A percentile compares a stretch with the other conserved stretches of the same genome.
phyloP scores from a whole-genome alignment of 2,888 invertebrate genomes.

The Saturnia japonica region DNA sequence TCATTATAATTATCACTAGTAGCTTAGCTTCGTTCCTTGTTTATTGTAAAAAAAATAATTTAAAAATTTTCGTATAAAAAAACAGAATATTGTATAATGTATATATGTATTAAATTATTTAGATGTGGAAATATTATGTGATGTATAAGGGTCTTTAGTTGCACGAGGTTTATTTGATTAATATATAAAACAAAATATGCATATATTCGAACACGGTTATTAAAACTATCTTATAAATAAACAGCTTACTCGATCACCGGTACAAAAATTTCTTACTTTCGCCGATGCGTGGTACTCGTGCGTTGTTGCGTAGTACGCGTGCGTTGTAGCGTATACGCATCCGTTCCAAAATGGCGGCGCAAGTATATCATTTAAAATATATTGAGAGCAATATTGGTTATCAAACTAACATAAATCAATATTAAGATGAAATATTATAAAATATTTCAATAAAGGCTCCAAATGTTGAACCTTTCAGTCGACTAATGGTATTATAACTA shows the following conservation, averaged over 20 bases:
- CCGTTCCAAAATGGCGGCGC: not conserved
- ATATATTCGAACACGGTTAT: not conserved
- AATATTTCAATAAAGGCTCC: not conserved
- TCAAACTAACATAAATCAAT: not conserved
- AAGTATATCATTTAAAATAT: not conserved
- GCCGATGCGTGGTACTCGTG: not conserved
- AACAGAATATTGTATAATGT: not conserved
- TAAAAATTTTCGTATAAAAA: not conserved
- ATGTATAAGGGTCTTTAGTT: not conserved
- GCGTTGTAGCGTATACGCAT: not conserved
- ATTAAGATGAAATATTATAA: not conserved
- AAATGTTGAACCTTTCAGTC: not conserved
- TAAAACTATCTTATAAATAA: not conserved
- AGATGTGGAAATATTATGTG: not conserved
- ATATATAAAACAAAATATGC: not conserved
- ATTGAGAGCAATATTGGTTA: not conserved
- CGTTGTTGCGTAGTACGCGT: constrained; percentile 3
- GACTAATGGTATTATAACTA: not conserved
- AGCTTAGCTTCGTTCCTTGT: not conserved
- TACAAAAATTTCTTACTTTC: not conserved
- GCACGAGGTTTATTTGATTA: not conserved
- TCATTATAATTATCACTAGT: not conserved
- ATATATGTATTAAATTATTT: not conserved
- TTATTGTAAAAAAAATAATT: not conserved
- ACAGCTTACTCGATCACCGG: not conserved